phyloP scores from a whole-genome alignment of 1,140 invertebrate species.

The Hormaphis cornu region DNA sequence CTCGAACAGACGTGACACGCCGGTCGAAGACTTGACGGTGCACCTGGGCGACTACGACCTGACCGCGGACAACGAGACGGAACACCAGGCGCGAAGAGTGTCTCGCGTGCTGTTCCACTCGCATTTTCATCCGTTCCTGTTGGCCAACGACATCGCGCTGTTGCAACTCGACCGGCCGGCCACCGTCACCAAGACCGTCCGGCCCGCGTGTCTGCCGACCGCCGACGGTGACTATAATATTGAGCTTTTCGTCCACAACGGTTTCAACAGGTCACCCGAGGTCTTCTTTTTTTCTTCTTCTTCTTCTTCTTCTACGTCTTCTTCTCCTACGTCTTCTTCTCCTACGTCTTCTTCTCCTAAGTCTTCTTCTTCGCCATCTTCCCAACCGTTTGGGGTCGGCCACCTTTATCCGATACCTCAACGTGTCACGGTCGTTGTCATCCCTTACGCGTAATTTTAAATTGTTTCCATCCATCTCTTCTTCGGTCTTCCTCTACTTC shows the following conservation, averaged over 20 bases:
- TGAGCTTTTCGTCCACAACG: neutral
- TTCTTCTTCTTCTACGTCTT: too few species aligned
- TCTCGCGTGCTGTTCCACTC: conserved; percentile 41
- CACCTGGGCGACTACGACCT: conserved; percentile 42
- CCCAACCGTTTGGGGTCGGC: too few species aligned
- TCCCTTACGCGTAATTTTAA: too few species aligned
- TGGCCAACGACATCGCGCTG: conserved; percentile 51
- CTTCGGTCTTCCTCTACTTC: too few species aligned
- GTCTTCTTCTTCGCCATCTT: too few species aligned
- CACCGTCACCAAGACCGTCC: conserved; percentile 42
- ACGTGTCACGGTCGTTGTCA: too few species aligned
- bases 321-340: too few species aligned
- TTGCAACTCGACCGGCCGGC: conserved; percentile 46
- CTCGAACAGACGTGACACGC: conserved; percentile 40
- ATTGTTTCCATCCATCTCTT: too few species aligned
- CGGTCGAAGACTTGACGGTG: conserved; percentile 37
- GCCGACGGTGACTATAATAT: neutral
- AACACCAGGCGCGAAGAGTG: conserved; percentile 39
- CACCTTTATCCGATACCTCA: too few species aligned
- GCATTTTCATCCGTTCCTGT: conserved; percentile 40
- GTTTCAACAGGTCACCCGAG: too few species aligned
- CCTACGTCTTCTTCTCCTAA: too few species aligned
- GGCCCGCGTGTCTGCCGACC: conserved; percentile 49
- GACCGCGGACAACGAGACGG: conserved; percentile 40
- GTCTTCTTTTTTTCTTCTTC: too few species aligned